phyloP scores from a whole-genome alignment of 2,797 vertebrate genomes.

The Gymnodraco acuticeps region DNA sequence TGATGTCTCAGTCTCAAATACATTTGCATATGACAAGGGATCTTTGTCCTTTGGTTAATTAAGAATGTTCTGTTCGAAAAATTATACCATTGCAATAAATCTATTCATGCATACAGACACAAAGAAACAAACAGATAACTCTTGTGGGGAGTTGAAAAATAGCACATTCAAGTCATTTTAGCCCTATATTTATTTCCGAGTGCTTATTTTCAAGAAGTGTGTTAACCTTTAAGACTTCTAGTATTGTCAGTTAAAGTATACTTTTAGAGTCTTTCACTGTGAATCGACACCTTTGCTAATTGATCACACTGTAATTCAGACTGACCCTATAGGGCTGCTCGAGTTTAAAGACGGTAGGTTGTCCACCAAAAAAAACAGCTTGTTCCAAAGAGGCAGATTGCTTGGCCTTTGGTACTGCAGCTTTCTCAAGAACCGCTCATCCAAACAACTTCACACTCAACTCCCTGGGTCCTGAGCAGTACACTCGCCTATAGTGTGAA shows the following conservation, averaged over 20 bases:
- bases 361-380: no score
- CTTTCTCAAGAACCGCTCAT: no score
- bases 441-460: no score
- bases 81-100: conserved; percentile 9
- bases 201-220: conserved; percentile 11
- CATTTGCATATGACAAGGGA: conserved; percentile 64
- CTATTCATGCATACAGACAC: background rate
- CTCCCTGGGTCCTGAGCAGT: no score
- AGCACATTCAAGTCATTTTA: conserved; percentile 1
- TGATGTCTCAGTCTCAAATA: conserved; percentile 63
- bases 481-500: no score
- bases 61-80: conserved; percentile 35
- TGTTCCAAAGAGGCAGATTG: no score
- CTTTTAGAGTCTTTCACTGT: fast-evolving
- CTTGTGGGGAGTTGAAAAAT: conserved; percentile 1
- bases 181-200: background rate
- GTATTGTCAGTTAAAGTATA: background rate
- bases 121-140: background rate
- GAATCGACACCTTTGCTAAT: background rate
- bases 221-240: background rate
- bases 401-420: background rate
- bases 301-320: background rate
- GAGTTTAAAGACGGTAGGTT: no score
- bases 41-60: conserved; percentile 65
- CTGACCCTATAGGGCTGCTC: no score